Conservation (phyloP, 2,888 invertebrate genomes). For the Nomada fucata region DNA sequence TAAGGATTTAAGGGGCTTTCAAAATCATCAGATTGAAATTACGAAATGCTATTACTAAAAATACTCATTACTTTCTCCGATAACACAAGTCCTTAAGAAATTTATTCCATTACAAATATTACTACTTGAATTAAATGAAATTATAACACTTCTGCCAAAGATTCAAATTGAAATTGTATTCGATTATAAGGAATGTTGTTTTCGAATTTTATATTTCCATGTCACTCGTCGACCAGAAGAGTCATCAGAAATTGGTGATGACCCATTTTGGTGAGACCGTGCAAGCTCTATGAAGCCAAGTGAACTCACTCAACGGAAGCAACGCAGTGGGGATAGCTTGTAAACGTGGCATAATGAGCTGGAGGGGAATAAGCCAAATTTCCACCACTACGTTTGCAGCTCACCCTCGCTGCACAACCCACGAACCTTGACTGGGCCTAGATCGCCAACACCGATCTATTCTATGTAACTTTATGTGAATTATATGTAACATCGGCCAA, state of each 20-base stretch:
- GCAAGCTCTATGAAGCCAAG: constrained; percentile 48
- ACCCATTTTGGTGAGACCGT: constrained; percentile 53
- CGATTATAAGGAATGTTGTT: too few species aligned
- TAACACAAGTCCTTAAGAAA: too few species aligned
- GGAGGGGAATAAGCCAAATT: constrained; percentile 63
- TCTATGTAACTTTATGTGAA: too few species aligned
- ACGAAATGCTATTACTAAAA: too few species aligned
- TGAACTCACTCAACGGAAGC: constrained; percentile 55
- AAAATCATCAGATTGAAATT: too few species aligned
- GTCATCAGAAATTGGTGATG: constrained; percentile 34
- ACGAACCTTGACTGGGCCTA: constrained; percentile 38
- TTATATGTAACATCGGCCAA: too few species aligned
- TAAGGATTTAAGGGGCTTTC: too few species aligned
- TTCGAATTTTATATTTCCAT: neutral
- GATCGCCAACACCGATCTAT: neutral
- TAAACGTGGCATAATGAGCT: constrained; percentile 60
- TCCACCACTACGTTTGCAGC: constrained; percentile 43
- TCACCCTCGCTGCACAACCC: constrained; percentile 35
- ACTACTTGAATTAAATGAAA: too few species aligned
- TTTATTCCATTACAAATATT: too few species aligned
- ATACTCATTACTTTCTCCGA: too few species aligned
- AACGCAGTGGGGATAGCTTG: constrained; percentile 53
- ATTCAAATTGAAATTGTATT: neutral
- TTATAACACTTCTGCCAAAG: neutral
- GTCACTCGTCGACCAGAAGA: neutral